Conservation (phyloP, 37 sponge, comb jelly and placozoan species). For the Amphimedon queenslandica region DNA sequence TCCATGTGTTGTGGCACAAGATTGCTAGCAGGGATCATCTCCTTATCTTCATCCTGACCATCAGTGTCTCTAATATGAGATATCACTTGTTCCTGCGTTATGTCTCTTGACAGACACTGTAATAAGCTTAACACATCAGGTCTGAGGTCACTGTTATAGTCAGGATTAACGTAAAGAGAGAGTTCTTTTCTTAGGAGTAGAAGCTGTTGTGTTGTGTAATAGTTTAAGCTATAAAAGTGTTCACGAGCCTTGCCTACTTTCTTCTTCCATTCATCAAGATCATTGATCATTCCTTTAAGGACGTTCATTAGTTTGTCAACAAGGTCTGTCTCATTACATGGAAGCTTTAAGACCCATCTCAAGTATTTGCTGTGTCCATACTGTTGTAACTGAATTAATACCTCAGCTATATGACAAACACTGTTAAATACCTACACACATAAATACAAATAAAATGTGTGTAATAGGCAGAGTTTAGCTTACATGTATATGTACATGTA, state of each 20-base stretch:
- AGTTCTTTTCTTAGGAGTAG: slow-evolving; percentile 42
- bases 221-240: slow-evolving; percentile 58
- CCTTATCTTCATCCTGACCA: neutral
- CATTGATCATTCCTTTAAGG: slow-evolving; percentile 38
- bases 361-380: slow-evolving; percentile 41
- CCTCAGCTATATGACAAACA: slow-evolving; percentile 43
- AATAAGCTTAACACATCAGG: slow-evolving; percentile 22
- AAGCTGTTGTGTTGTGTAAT: slow-evolving; percentile 67
- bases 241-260: slow-evolving; percentile 8
- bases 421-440: slow-evolving; percentile 48
- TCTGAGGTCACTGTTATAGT: neutral
- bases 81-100: neutral
- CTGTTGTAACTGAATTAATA: slow-evolving; percentile 35
- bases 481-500: no score
- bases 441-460: no score
- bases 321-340: neutral
- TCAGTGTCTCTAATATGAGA: neutral
- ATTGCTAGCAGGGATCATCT: neutral
- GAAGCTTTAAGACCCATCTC: slow-evolving; percentile 22
- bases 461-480: no score
- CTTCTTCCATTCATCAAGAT: slow-evolving; percentile 32
- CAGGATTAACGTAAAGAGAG: slow-evolving; percentile 1
- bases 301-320: slow-evolving; percentile 16
- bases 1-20: neutral
- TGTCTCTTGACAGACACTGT: slow-evolving; percentile 32